These are phyloP conservation scores for Callorhinus ursinus DNA, from an alignment of 2,113 vertebrate genomes.

Conservation along the genomic window DNA sequence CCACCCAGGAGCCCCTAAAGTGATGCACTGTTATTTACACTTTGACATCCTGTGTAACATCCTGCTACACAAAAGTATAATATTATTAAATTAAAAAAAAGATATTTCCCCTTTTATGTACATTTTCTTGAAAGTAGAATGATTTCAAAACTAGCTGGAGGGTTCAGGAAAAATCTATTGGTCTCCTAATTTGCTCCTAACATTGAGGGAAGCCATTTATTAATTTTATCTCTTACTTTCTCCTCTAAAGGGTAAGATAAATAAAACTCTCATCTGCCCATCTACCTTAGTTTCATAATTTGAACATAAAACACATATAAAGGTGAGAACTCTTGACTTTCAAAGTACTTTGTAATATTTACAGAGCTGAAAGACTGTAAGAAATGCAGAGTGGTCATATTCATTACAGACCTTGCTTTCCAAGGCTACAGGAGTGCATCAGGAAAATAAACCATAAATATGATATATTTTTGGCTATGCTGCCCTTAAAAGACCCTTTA, in stretches of 20 bases:
- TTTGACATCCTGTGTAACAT: background rate
- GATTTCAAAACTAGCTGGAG: background rate
- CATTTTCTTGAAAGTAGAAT: slow-evolving; percentile 14
- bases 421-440: background rate
- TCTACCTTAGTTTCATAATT: background rate
- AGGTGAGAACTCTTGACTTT: slow-evolving; percentile 28
- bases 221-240: background rate
- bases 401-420: background rate
- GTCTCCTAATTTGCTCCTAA: background rate
- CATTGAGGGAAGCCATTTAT: background rate
- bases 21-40: background rate
- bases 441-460: background rate
- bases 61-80: background rate
- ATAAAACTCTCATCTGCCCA: background rate
- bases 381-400: background rate
- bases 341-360: slow-evolving; percentile 21
- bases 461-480: background rate
- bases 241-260: background rate
- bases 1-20: background rate
- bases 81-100: background rate
- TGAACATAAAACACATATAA: background rate
- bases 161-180: background rate
- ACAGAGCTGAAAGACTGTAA: background rate
- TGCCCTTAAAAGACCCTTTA: background rate
- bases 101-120: background rate